Conservation (phyloP, 2,113 vertebrate species). For the Arvicanthis niloticus region DNA sequence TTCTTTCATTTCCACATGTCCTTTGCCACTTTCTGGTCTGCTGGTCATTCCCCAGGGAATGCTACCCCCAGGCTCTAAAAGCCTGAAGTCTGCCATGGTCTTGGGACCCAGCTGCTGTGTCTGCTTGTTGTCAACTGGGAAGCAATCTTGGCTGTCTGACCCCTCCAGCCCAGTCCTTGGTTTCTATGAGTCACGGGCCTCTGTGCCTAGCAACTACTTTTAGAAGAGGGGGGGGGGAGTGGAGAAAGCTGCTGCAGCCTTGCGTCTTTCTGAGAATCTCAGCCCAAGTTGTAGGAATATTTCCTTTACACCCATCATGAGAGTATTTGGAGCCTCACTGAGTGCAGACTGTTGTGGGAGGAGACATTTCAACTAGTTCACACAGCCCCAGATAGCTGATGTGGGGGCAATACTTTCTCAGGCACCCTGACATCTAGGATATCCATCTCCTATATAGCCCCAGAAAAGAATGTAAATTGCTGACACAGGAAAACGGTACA, state of each 20-base stretch:
- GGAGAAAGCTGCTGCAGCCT: slow-evolving; percentile 19
- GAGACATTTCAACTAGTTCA: not conserved
- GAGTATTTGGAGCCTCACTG: not conserved
- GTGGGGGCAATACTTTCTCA: not conserved
- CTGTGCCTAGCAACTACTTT: slow-evolving; percentile 60
- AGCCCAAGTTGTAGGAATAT: slow-evolving; percentile 42
- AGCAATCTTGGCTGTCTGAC: slow-evolving; percentile 65
- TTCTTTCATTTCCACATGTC: slow-evolving; percentile 29
- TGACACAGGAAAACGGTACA: not conserved
- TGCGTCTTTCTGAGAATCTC: slow-evolving; percentile 47
- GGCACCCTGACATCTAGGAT: not conserved
- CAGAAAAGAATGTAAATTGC: slow-evolving; percentile 43
- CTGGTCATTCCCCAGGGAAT: slow-evolving; percentile 16
- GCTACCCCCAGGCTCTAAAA: slow-evolving; percentile 36
- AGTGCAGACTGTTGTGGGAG: slow-evolving; percentile 17
- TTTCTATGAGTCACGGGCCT: slow-evolving; percentile 71
- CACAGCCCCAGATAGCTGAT: not conserved
- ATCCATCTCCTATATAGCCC: not conserved
- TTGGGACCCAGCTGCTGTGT: slow-evolving; percentile 17
- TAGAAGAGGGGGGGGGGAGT: slow-evolving; percentile 34
- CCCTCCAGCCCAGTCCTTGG: slow-evolving; percentile 30
- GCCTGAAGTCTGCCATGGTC: not conserved
- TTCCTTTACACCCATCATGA: slow-evolving; percentile 31
- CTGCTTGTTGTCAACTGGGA: slow-evolving; percentile 59
- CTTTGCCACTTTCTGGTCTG: slow-evolving; percentile 51